Evolutionary conservation across 2,113 vertebrate genomes (phyloP).

Genomic region (Onychostoma macrolepis): DNA sequence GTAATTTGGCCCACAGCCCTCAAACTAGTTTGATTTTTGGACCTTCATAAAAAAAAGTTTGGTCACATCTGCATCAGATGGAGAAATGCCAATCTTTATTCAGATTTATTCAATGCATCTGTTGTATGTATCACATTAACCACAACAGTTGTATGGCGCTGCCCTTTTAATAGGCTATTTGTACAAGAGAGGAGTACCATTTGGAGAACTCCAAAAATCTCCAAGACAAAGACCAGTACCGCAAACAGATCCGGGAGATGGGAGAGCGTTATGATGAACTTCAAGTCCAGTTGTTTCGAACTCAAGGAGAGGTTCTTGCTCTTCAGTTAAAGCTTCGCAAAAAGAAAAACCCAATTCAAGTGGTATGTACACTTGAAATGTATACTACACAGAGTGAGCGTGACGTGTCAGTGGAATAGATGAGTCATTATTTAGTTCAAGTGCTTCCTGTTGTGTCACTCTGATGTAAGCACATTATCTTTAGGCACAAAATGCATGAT

Average conservation of each 20-base stretch:
- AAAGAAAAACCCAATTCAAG: conserved; percentile 70
- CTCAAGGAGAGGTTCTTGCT: conserved; percentile 81
- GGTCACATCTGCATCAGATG: not conserved
- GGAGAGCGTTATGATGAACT: conserved; percentile 81
- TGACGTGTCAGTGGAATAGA: not conserved
- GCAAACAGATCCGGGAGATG: conserved; percentile 84
- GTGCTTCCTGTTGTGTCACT: not conserved
- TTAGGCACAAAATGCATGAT: not conserved
- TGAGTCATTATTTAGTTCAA: not conserved
- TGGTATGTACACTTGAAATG: conserved; percentile 24
- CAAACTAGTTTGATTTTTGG: not conserved
- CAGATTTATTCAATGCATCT: not conserved
- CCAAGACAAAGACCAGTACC: conserved; percentile 85
- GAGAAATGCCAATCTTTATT: not conserved
- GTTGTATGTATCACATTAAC: not conserved
- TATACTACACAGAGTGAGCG: not conserved
- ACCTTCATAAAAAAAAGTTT: no score
- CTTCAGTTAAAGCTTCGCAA: conserved; percentile 77
- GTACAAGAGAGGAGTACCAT: conserved; percentile 79
- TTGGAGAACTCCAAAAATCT: conserved; percentile 79
- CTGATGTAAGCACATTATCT: not conserved
- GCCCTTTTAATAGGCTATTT: conserved; percentile 76
- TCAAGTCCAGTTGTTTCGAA: conserved; percentile 85
- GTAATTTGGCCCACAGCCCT: not conserved
- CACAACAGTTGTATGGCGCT: not conserved